Evolutionary conservation across 2,797 vertebrate species (phyloP).

Genomic region (Cyprinodon diabolis): DNA sequence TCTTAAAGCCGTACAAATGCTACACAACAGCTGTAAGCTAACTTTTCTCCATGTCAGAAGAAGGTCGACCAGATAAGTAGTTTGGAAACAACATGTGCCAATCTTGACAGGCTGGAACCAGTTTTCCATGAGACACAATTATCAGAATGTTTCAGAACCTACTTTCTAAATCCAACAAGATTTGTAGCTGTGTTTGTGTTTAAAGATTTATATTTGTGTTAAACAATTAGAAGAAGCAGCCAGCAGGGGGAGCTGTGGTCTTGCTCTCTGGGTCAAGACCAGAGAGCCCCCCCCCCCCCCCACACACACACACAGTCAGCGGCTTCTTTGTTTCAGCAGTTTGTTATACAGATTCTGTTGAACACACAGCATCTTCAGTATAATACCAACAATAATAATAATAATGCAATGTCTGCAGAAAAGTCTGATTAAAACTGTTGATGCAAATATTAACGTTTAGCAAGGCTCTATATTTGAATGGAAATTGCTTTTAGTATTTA

Average conservation of each 20-base stretch:
- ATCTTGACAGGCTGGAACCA: background rate
- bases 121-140: background rate
- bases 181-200: background rate
- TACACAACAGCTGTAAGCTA: background rate
- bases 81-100: background rate
- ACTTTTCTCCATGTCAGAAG: background rate
- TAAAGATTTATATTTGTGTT: background rate
- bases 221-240: background rate
- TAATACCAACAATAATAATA: background rate
- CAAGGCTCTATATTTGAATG: background rate
- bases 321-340: conserved; percentile 49
- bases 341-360: conserved; percentile 8
- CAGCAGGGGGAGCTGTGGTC: conserved; percentile 50
- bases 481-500: background rate
- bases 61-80: background rate
- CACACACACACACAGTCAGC: conserved; percentile 16
- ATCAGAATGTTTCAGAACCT: background rate
- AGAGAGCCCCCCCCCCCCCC: conserved; percentile 4
- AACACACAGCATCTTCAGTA: background rate
- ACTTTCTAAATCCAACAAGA: too few relatives aligned
- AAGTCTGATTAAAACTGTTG: background rate
- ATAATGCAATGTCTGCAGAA: too few relatives aligned
- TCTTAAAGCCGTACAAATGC: background rate
- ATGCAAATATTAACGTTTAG: background rate
- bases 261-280: conserved; percentile 9